phyloP scores from a whole-genome alignment of 2,888 invertebrate species.

The Eupithecia pulchellata region DNA sequence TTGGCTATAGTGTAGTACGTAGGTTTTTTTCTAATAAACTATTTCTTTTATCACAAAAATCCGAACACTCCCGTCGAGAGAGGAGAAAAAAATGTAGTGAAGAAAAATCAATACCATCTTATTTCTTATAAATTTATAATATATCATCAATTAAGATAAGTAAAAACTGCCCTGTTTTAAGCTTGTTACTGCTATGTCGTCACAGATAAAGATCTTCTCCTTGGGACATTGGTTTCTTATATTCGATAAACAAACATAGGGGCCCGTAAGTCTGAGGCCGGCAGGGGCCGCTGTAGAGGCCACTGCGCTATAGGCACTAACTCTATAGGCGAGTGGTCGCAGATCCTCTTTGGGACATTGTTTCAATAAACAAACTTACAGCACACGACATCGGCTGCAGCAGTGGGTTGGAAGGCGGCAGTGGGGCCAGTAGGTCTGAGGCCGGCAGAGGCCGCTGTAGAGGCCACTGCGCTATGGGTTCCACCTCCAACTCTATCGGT shows the following conservation, averaged over 20 bases:
- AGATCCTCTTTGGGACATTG: background rate
- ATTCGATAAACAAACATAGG: too few species aligned
- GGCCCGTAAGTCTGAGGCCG: constrained; percentile 88
- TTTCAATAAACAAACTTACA: constrained; percentile 49
- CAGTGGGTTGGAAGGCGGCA: constrained; percentile 89
- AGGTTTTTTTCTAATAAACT: too few species aligned
- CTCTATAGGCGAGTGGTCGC: background rate
- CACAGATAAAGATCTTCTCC: too few species aligned
- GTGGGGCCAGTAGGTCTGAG: constrained; percentile 90
- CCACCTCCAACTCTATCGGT: constrained; percentile 93
- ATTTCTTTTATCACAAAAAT: too few species aligned
- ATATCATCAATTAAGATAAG: too few species aligned
- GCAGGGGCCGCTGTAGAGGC: constrained; percentile 89
- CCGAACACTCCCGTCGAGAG: background rate
- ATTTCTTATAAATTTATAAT: too few species aligned
- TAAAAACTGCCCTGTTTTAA: too few species aligned
- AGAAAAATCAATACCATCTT: too few species aligned
- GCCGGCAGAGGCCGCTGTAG: constrained; percentile 88
- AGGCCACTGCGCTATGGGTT: constrained; percentile 96
- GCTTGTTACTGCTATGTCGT: too few species aligned
- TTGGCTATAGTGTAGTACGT: too few species aligned
- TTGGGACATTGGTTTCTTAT: too few species aligned
- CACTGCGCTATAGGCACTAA: constrained; percentile 95
- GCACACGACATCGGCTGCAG: constrained; percentile 63
- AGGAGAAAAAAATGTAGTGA: too few species aligned